Evolutionary conservation across 2,888 invertebrate species (phyloP), one percentile per base, ranked within the genome.

Genomic region (Boloria selene): DNA sequence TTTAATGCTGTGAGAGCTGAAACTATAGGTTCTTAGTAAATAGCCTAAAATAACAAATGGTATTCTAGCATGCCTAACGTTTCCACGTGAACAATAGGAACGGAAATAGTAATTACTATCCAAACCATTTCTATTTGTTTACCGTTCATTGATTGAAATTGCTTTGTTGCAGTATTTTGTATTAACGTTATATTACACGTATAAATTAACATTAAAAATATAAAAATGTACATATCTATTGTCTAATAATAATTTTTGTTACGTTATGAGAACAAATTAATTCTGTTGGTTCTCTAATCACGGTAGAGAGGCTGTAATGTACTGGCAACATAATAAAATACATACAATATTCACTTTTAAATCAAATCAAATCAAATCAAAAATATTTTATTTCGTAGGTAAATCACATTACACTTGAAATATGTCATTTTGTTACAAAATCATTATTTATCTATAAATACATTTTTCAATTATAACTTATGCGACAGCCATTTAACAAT

Each of bases 301-400:
- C 26, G 47, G 47, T 26, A n/a, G 45, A 26, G 58, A 26, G 26
- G 3, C 47, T n/a, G 47, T 16, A 58, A 26, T 56, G 22, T 56
- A 42, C 14, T 47, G 47, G 26, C 45, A 14, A 22, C 22, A 31
- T 1, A 22, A 3, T 22, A 22, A 59, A 16, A 31, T n/a, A 58
- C 13, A 59, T 47, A 58, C 47, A 49, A 47, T 26, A 47, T 58
- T n/a, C 26, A 59, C 26, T 59, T 58, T n/a, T n/a, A n/a, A n/a
- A n/a, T n/a, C n/a, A n/a, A n/a, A n/a, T n/a, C n/a, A n/a, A n/a
- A n/a, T n/a, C n/a, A n/a, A n/a, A n/a, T n/a, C n/a, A n/a, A n/a
- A n/a, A n/a, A n/a, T n/a, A n/a, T n/a, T n/a, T n/a, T n/a, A n/a
- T n/a, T n/a, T n/a, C n/a, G n/a, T n/a, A n/a, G n/a, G n/a, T n/a